Base-by-base conservation (phyloP, 2,113 vertebrate genomes). In the Tylochromis polylepis region DNA sequence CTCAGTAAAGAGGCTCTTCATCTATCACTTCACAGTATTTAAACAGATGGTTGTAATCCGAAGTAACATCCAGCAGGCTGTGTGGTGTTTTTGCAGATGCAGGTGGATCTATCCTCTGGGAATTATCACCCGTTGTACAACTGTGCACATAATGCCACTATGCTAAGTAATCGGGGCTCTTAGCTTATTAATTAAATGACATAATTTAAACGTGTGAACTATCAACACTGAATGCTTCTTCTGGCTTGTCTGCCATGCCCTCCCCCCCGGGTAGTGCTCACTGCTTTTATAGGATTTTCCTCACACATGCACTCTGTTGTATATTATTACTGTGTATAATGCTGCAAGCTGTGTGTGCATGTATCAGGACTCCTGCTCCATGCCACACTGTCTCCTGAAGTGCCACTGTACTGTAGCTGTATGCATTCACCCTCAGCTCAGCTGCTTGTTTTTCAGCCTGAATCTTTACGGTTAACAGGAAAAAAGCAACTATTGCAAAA, bases 11-110 rank as follows among this genome's bases (percentile, higher is more conserved):
- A 89, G 88, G 58, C 91, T 92, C 90, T 83, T 86, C 81, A 62
- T 85, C 31, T 85, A 27, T 90, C 83, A 10, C 85, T 46, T 58
- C 38, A 7, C 51, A n/a, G 6, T 88, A 14, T 94, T 94, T 92
- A 89, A 95, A 89, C 90, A 92, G 91, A 92, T 89, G 87, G 81
- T 85, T 36, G 56, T 87, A 82, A 89, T 87, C 79, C 59, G 58
- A 62, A 87, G 84, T 70, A 86, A 87, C 87, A 86, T 78, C 31
- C 77, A 79, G 82, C 75, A 82, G 85, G n/a, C 51, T 81, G 83
- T 20, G 18, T 67, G 78, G 15, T 70, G 88, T 62, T 81, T 86
- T 38, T 85, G 58, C 70, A 89, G 81, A 59, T 89, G 87, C 82
- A 75, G 78, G 38, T 82, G 58, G 20, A 22, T 29, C 27, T 16